Percentiles rank a stretch among this genome's conserved stretches.
Evolutionary conservation across 2,888 invertebrate genomes (phyloP).

Genomic region (Dynastes grantii): DNA sequence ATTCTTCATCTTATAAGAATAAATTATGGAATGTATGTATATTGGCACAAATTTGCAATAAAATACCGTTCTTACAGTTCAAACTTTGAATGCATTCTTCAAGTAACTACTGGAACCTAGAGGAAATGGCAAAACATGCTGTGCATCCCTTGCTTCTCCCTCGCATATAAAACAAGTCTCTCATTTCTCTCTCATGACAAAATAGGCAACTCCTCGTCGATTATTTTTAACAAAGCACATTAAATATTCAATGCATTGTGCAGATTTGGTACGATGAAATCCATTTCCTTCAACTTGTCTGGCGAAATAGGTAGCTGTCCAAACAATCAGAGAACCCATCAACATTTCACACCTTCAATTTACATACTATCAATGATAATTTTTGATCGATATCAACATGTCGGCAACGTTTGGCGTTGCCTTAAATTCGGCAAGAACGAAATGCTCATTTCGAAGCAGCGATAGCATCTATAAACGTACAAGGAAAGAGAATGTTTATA

Average conservation of each 20-base stretch:
- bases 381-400: conserved; percentile 2
- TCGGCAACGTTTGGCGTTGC: background rate
- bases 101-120: no score
- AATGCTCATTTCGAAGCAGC: background rate
- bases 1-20: no score
- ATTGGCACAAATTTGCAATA: no score
- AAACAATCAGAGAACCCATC: conserved; percentile 8
- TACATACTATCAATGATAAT: conserved; percentile 10
- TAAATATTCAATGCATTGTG: conserved; percentile 19
- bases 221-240: background rate
- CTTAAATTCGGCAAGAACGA: background rate
- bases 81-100: no score
- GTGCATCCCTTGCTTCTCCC: no score
- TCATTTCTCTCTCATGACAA: background rate
- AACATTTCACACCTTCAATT: conserved; percentile 15
- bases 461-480: no score
- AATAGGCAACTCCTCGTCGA: background rate
- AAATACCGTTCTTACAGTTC: no score
- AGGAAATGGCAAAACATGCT: no score
- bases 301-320: background rate
- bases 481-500: no score
- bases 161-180: background rate
- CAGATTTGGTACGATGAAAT: conserved; percentile 11
- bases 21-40: no score
- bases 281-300: background rate